These are phyloP conservation scores for Anableps anableps DNA, from an alignment of 2,797 vertebrate species.

Conservation along the genomic window DNA sequence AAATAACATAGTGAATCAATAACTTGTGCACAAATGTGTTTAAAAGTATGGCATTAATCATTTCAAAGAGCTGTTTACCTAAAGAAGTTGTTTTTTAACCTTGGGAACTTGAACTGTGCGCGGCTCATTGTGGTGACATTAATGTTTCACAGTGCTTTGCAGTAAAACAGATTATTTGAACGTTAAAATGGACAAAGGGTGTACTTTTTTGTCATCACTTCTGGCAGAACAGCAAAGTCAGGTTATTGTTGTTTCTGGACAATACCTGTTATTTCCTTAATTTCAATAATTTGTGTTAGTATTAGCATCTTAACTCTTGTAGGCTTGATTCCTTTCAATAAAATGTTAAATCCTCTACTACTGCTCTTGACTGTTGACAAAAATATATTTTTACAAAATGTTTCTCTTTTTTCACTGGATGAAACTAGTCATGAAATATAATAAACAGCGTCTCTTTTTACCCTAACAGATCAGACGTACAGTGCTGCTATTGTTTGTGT, in stretches of 20 bases:
- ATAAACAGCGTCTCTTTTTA: background rate
- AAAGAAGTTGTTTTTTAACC: too few relatives aligned
- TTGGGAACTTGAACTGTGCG: too few relatives aligned
- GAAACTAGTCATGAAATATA: background rate
- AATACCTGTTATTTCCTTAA: background rate
- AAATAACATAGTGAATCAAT: too few relatives aligned
- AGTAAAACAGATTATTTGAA: background rate
- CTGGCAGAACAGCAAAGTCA: background rate
- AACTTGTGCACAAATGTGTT: too few relatives aligned
- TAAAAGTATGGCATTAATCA: too few relatives aligned
- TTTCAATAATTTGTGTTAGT: background rate
- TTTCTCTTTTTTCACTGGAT: background rate
- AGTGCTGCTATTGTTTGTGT: constrained; percentile 1
- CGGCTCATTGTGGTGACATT: too few relatives aligned
- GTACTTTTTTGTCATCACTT: background rate
- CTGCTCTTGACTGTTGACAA: background rate
- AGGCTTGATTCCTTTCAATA: background rate
- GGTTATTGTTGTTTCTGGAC: background rate
- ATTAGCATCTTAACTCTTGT: background rate
- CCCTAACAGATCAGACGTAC: background rate
- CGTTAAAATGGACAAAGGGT: background rate
- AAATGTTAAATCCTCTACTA: background rate
- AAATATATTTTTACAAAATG: background rate
- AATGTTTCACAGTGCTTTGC: background rate
- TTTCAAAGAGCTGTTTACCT: too few relatives aligned